Evolutionary conservation across 1,140 invertebrate genomes (phyloP).

Genomic region (Drosophila mojavensis): DNA sequence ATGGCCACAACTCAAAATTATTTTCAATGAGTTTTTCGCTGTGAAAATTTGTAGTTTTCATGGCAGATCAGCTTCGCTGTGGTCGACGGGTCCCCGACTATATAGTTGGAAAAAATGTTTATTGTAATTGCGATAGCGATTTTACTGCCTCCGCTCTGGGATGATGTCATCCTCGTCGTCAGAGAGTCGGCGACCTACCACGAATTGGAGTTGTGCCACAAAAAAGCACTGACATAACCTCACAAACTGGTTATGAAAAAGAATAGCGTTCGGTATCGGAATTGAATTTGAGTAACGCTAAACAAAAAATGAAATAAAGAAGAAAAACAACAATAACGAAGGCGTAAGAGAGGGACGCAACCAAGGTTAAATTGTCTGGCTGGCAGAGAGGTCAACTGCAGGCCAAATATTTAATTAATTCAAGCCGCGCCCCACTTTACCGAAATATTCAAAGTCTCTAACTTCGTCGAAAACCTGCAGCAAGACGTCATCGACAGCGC

Average conservation of each 20-base stretch:
- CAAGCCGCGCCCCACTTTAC: conserved; percentile 57
- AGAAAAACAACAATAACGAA: conserved; percentile 37
- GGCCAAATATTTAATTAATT: conserved; percentile 71
- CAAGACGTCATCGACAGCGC: not conserved
- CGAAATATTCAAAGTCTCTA: conserved; percentile 58
- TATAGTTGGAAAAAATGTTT: conserved; percentile 56
- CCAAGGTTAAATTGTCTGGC: conserved; percentile 62
- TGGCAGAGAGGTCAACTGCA: conserved; percentile 62
- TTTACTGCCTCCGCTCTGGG: conserved; percentile 51
- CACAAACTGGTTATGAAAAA: conserved; percentile 58
- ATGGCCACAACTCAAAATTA: conserved; percentile 24
- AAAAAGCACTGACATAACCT: conserved; percentile 24
- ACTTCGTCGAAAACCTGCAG: conserved; percentile 2
- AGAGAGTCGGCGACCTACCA: conserved; percentile 31
- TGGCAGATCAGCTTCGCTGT: conserved; percentile 32
- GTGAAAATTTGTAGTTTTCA: conserved; percentile 39
- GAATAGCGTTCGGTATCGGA: conserved; percentile 37
- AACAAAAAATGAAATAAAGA: conserved; percentile 16
- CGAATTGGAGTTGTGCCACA: conserved; percentile 62
- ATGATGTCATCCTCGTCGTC: conserved; percentile 65
- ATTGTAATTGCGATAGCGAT: conserved; percentile 74
- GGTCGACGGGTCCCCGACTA: conserved; percentile 7
- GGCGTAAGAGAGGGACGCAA: conserved; percentile 48
- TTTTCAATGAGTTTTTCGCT: conserved; percentile 10
- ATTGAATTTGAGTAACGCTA: not conserved